These are phyloP conservation scores for Petromus typicus DNA, from an alignment of 2,113 vertebrate genomes.

Conservation along the genomic window DNA sequence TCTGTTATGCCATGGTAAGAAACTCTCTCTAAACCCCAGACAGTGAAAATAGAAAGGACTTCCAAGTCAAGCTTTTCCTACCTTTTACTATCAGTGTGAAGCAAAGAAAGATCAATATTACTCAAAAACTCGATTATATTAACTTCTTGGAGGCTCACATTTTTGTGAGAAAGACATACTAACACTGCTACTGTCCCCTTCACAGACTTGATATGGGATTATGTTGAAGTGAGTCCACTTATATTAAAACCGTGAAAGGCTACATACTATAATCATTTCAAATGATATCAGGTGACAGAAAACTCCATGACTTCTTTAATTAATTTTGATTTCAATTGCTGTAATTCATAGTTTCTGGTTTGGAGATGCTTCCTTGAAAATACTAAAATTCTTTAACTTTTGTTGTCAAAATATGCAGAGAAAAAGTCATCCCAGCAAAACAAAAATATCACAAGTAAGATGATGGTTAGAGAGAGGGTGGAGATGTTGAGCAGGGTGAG, in stretches of 20 bases:
- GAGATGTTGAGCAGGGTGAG: background rate
- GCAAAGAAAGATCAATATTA: background rate
- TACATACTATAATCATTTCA: slow-evolving; percentile 2
- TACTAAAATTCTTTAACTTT: background rate
- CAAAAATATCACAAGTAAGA: background rate
- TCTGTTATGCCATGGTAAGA: background rate
- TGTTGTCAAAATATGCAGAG: background rate
- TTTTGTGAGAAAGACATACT: background rate
- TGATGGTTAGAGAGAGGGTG: background rate
- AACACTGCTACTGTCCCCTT: background rate
- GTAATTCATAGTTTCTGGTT: background rate
- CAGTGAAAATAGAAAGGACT: background rate
- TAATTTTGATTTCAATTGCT: background rate
- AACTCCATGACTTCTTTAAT: background rate
- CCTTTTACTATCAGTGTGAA: background rate
- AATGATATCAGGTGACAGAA: background rate
- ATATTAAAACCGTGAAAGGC: background rate
- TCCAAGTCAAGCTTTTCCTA: background rate
- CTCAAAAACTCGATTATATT: background rate
- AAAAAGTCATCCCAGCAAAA: background rate
- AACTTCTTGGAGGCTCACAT: background rate
- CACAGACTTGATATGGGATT: background rate
- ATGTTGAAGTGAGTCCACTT: background rate
- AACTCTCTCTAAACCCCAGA: background rate
- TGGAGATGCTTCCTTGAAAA: background rate